phyloP scores from a whole-genome alignment of 2,113 vertebrate genomes.

The Urocolius indicus region DNA sequence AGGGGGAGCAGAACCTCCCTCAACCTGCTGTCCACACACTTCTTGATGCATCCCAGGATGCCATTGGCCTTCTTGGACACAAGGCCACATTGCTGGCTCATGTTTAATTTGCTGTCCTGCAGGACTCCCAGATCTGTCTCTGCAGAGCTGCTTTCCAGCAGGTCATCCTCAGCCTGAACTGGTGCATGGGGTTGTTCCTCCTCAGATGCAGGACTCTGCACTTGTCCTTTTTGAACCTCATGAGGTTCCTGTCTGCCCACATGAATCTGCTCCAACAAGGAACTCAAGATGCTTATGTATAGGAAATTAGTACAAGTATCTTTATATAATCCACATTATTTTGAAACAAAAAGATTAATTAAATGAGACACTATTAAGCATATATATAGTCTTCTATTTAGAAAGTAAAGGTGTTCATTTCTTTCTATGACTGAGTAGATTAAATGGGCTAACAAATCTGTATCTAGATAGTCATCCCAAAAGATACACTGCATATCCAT shows the following conservation, averaged over 20 bases:
- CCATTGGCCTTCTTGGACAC: no score
- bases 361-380: not conserved
- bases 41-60: no score
- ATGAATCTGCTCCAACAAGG: not conserved
- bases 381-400: not conserved
- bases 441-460: not conserved
- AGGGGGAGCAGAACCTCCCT: no score
- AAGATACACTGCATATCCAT: not conserved
- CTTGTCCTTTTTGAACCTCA: no score
- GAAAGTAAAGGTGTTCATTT: not conserved
- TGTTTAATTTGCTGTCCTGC: no score
- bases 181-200: no score
- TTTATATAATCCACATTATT: constrained; percentile 6
- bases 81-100: no score
- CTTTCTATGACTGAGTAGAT: not conserved
- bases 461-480: not conserved
- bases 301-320: not conserved
- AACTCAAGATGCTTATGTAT: not conserved
- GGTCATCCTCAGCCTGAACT: no score
- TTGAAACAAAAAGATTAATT: not conserved
- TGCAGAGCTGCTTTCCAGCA: no score
- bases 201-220: no score
- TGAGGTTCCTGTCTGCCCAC: not conserved
- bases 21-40: no score
- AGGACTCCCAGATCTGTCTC: no score